Evolutionary conservation across 92 coral and sea anemone species (phyloP).

Genomic region (Epizoanthus rinbou): DNA sequence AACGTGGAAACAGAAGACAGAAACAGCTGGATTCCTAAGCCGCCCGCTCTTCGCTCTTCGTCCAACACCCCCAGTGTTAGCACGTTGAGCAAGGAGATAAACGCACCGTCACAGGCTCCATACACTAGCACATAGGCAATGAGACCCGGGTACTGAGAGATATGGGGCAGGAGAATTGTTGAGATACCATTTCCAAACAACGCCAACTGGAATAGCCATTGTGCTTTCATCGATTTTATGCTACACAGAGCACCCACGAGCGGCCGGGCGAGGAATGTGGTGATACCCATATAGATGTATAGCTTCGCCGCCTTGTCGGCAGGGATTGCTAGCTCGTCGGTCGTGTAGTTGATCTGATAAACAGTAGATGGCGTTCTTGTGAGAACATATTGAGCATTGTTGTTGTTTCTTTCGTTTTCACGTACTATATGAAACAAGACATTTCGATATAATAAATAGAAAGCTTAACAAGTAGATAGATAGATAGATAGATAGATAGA

Average conservation of each 20-base stretch:
- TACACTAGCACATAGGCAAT: background rate
- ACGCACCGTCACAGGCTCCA: background rate
- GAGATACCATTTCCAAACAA: background rate
- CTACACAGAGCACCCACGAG: background rate
- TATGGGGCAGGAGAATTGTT: background rate
- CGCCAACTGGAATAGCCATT: background rate
- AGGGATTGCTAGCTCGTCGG: background rate
- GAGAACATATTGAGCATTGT: no score
- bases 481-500: background rate
- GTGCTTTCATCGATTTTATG: background rate
- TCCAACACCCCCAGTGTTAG: background rate
- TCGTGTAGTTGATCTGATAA: background rate
- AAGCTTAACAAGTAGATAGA: no score
- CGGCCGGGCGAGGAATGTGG: background rate
- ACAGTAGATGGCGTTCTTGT: no score
- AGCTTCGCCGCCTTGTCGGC: background rate
- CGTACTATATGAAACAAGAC: no score
- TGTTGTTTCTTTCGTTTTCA: no score
- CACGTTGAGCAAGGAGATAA: background rate
- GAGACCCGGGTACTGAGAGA: background rate
- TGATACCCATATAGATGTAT: slow-evolving; percentile 7
- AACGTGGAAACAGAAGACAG: background rate
- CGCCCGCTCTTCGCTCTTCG: background rate
- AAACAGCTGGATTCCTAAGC: background rate
- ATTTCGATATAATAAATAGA: background rate